phyloP scores from a whole-genome alignment of 2,888 invertebrate species.

The Deilephila porcellus region DNA sequence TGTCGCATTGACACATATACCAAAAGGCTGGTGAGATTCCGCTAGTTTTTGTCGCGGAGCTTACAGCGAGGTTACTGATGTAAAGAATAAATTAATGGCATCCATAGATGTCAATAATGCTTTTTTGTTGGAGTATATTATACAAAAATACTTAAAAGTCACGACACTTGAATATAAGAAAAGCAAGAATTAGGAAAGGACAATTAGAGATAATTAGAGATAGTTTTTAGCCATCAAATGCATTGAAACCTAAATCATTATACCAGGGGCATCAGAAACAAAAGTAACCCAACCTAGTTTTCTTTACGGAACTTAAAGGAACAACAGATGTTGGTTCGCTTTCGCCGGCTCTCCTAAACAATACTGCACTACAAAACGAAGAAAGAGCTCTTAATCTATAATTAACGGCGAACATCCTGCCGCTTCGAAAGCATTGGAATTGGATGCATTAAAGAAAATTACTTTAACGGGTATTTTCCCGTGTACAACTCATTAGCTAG shows the following conservation, averaged over 20 bases:
- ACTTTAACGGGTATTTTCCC: too few relatives aligned
- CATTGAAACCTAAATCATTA: neutral
- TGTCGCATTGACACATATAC: constrained; percentile 48
- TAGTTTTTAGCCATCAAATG: too few relatives aligned
- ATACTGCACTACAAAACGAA: too few relatives aligned
- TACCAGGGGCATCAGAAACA: neutral
- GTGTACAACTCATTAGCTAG: too few relatives aligned
- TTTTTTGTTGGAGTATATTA: neutral
- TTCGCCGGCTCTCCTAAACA: neutral
- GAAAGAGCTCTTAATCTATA: too few relatives aligned
- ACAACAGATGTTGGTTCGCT: neutral
- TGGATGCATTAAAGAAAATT: too few relatives aligned
- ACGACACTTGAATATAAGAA: neutral
- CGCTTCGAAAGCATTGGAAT: too few relatives aligned
- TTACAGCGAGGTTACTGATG: neutral
- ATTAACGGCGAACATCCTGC: too few relatives aligned
- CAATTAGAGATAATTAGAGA: too few relatives aligned
- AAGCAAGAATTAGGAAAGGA: neutral
- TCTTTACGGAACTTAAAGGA: neutral
- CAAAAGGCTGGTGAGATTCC: constrained; percentile 29
- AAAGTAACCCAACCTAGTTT: neutral
- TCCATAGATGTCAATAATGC: neutral
- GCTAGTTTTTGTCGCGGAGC: constrained; percentile 14
- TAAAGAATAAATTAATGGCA: neutral
- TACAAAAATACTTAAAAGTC: neutral